Percentiles rank a stretch among this genome's conserved stretches.
Conservation (phyloP, 2,888 invertebrate genomes). For the Eretmocerus hayati region DNA sequence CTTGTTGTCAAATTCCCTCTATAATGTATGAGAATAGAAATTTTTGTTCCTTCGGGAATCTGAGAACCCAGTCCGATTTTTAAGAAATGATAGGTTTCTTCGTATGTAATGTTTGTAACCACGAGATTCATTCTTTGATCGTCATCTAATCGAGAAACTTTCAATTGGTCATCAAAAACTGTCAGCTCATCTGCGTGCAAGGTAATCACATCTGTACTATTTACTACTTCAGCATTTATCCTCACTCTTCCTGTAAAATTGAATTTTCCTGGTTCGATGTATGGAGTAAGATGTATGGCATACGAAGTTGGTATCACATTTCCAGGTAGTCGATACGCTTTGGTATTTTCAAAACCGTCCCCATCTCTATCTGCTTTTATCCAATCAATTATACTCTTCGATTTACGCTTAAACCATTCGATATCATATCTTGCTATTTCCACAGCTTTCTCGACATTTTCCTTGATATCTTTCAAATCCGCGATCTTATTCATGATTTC, state of each 20-base stretch:
- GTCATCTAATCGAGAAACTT: slow-evolving; percentile 1
- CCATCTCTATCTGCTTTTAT: not conserved
- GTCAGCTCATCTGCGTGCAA: slow-evolving; percentile 28
- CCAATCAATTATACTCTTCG: slow-evolving; percentile 3
- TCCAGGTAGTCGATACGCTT: slow-evolving; percentile 51
- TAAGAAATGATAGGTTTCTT: slow-evolving; percentile 12
- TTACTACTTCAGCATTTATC: slow-evolving; percentile 24
- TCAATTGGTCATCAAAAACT: slow-evolving; percentile 5
- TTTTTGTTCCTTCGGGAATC: slow-evolving; percentile 35
- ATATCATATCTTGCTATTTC: slow-evolving; percentile 30
- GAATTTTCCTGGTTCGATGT: slow-evolving; percentile 45
- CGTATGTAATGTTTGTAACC: not conserved
- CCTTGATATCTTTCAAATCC: slow-evolving; percentile 12
- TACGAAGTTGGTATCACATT: slow-evolving; percentile 52
- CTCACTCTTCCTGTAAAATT: slow-evolving; percentile 30
- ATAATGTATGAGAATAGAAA: slow-evolving; percentile 52
- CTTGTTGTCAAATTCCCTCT: slow-evolving; percentile 52
- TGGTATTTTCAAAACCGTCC: not conserved
- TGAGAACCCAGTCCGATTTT: not conserved
- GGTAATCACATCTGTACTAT: slow-evolving; percentile 25
- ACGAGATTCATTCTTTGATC: not conserved
- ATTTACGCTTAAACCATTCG: slow-evolving; percentile 24
- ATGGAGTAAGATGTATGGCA: slow-evolving; percentile 48
- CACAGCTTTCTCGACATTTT: slow-evolving; percentile 24
- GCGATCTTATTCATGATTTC: slow-evolving; percentile 21